Evolutionary conservation across 2,113 vertebrate species (phyloP), one percentile per base, ranked within the genome.

Genomic region (Orycteropus afer): DNA sequence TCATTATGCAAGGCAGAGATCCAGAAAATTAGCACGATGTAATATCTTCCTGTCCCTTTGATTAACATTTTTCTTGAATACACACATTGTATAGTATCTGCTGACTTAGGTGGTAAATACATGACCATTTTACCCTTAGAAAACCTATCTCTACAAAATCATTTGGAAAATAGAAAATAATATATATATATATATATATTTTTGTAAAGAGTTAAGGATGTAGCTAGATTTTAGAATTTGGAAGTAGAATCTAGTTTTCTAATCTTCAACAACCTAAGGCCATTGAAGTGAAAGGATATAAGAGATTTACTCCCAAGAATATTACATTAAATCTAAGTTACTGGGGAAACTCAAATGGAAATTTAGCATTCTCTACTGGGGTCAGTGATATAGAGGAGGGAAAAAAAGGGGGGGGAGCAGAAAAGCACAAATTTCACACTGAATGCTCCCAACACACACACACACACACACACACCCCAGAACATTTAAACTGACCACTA

Each of bases 1-100:
- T 45, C 93, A 18, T 90, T 95, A 89, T 5, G n/a, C 84, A 97
- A 96, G 95, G 90, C 5, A 96, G 63, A 93, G 13, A 89, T 79
- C 59, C 65, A 89, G 37, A 67, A 86, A 23, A 84, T 3, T 51
- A 86, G 84, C 65, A 67, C 37, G 53, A 42, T 63, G 2, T 23
- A 32, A 25, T 32, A 6, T 34, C 53, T 87, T 81, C n/a, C 7
- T 34, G 73, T 40, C n/a, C 76, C 91, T 90, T 71, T 90, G 15
- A 78, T 40, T 51, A 85, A 81, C 29, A 40, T 15, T 67, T 15
- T 1, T 61, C 27, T n/a, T 17, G 2, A 14, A 49, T 45, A 59
- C 51, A 34, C 6, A 69, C 7, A 37, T 32, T 34, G n/a, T 45
- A 9, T 1, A 51, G 27, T 6, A 53, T 77, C 6, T 61, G 32